Evolutionary conservation across 2,113 vertebrate species (phyloP).

Genomic region (Bos javanicus): DNA sequence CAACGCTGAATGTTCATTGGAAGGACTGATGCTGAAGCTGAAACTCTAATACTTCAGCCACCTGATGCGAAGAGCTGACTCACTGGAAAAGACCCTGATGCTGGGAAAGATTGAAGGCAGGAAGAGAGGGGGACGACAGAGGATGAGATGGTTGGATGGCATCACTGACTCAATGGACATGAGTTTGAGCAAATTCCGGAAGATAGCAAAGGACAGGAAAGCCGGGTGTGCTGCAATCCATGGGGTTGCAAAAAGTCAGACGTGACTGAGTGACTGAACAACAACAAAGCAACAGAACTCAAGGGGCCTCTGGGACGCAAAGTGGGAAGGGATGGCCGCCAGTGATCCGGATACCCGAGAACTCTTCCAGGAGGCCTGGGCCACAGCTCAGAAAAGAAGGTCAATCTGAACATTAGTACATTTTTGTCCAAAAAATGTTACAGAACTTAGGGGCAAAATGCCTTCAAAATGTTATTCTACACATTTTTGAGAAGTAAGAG

Average conservation of each 20-base stretch:
- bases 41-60: not conserved
- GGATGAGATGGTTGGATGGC: not conserved
- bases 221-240: not conserved
- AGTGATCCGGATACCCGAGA: fast-evolving
- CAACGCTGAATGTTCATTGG: not conserved
- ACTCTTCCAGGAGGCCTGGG: not conserved
- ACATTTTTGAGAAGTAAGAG: not conserved
- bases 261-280: fast-evolving
- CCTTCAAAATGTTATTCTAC: not conserved
- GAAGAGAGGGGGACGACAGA: not conserved
- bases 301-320: fast-evolving
- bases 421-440: not conserved
- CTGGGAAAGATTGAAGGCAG: not conserved
- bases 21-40: not conserved
- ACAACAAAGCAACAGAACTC: too few relatives aligned
- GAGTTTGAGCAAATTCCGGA: not conserved
- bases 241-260: not conserved
- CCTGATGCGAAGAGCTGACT: not conserved
- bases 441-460: not conserved
- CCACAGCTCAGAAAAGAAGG: not conserved
- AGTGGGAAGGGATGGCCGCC: fast-evolving
- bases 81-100: not conserved
- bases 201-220: not conserved
- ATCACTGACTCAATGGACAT: not conserved
- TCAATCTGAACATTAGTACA: not conserved